Base-by-base conservation (phyloP, 1,140 invertebrate genomes). In the Zelostemma sp. region DNA sequence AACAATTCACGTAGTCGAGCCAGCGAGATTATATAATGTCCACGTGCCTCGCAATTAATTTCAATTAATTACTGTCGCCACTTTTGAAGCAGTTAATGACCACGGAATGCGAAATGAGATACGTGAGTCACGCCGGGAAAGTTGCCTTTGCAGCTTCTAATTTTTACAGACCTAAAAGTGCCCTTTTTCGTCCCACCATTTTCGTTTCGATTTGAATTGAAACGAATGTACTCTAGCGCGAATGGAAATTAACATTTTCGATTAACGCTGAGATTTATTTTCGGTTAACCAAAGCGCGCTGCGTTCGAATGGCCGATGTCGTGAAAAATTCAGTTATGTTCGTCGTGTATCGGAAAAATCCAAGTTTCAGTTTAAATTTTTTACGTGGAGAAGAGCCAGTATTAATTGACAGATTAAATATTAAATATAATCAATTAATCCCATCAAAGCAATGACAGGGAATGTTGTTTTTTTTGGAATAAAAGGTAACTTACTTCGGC, bases 401-500 rank as follows among this genome's bases (percentile, higher is more conserved):
- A n/a, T n/a, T n/a, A n/a, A n/a, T n/a, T n/a, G n/a, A n/a, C n/a
- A n/a, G n/a, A n/a, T n/a, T n/a, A n/a, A n/a, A n/a, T n/a, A n/a
- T n/a, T n/a, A n/a, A n/a, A n/a, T n/a, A n/a, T n/a, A n/a, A n/a
- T n/a, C n/a, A n/a, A n/a, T n/a, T n/a, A n/a, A n/a, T n/a, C n/a
- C n/a, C n/a, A n/a, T n/a, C n/a, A n/a, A n/a, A n/a, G n/a, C n/a
- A n/a, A n/a, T n/a, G n/a, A n/a, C n/a, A n/a, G n/a, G n/a, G n/a
- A n/a, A n/a, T n/a, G n/a, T n/a, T n/a, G n/a, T n/a, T n/a, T n/a
- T n/a, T n/a, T 48, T 21, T 15, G 19, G 4, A 47, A 43, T 28
- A 45, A 62, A 55, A 49, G 47, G 46, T 58, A 31, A 76, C 74
- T 89, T 81, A 98, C 96, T 90, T 98, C 97, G 38, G 93, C 96